Base-by-base conservation (phyloP, 2,888 invertebrate genomes). In the Eilema sororculum region DNA sequence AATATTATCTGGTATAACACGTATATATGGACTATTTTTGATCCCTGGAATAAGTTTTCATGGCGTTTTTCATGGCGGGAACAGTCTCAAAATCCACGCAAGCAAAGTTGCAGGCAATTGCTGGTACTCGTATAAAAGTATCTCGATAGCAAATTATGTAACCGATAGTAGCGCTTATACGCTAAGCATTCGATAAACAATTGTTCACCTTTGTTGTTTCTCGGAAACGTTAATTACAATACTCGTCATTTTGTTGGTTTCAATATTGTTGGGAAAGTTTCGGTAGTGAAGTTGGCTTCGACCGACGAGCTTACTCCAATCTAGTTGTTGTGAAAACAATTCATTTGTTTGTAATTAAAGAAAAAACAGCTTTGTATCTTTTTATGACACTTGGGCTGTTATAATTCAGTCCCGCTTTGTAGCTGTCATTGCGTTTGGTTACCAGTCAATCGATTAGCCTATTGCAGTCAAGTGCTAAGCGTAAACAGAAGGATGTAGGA, bases 221-320 rank as follows among this genome's bases (percentile, higher is more conserved):
- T 79, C 74, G 72, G 74, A 85, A 87, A 86, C 82, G 86, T 87
- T 84, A 84, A 85, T 87, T 80, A 87, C 85, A 90, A 90, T 86
- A 84, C 83, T 83, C 77, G 52, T 82, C 82, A 85, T 86, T 89
- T 88, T 76, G 78, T 81, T 81, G 89, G 89, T 82, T 90, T 89
- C 89, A 76, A 86, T 80, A 84, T 87, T 87, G 86, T 89, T 84
- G 67, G 64, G 60, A 13, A 86, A 87, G 84, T 89, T 88, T 85
- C 68, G 72, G 76, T 78, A 80, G 80, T 78, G 62, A 63, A 77
- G 73, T 77, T 73, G 80, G 80, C 75, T 86, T 83, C 78, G 63
- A 82, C 76, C 78, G 82, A 81, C 79, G 79, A 84, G 79, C 81
- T 78, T 65, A 76, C 74, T 76, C 64, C 65, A 72, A 69, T 79